phyloP scores from a whole-genome alignment of 1,140 invertebrate genomes.

The Sweltsa coloradensis region DNA sequence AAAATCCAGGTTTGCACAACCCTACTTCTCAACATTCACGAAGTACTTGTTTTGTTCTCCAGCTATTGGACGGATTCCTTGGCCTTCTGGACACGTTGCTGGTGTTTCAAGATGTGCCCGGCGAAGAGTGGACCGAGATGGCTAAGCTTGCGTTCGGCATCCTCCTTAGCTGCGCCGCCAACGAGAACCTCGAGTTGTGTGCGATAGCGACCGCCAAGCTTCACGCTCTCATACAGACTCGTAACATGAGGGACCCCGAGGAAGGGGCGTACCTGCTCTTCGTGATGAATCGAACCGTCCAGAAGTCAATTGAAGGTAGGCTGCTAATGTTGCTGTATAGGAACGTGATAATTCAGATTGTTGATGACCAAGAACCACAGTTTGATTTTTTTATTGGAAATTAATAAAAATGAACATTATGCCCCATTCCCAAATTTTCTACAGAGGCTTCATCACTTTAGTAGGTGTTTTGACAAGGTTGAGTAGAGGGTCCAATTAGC shows the following conservation, averaged over 20 bases:
- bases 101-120: slow-evolving; percentile 38
- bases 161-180: slow-evolving; percentile 39
- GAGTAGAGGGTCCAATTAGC: too few relatives aligned
- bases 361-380: too few relatives aligned
- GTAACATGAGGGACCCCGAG: slow-evolving; percentile 35
- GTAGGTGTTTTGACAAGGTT: too few relatives aligned
- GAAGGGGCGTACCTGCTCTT: slow-evolving; percentile 41
- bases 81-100: slow-evolving; percentile 37
- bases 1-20: too few relatives aligned
- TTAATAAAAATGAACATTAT: too few relatives aligned
- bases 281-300: slow-evolving; percentile 29
- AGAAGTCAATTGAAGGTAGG: slow-evolving; percentile 31
- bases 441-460: too few relatives aligned
- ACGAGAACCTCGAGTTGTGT: slow-evolving; percentile 39
- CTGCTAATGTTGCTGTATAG: too few relatives aligned
- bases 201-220: slow-evolving; percentile 45
- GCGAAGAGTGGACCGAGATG: slow-evolving; percentile 44
- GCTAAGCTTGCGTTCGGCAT: slow-evolving; percentile 37
- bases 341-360: too few relatives aligned
- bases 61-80: slow-evolving; percentile 43
- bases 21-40: too few relatives aligned
- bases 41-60: slow-evolving; percentile 13
- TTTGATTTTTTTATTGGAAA: too few relatives aligned
- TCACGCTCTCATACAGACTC: slow-evolving; percentile 43
- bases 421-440: too few relatives aligned